Conservation (phyloP, 2,888 invertebrate species). For the Arge pagana region DNA sequence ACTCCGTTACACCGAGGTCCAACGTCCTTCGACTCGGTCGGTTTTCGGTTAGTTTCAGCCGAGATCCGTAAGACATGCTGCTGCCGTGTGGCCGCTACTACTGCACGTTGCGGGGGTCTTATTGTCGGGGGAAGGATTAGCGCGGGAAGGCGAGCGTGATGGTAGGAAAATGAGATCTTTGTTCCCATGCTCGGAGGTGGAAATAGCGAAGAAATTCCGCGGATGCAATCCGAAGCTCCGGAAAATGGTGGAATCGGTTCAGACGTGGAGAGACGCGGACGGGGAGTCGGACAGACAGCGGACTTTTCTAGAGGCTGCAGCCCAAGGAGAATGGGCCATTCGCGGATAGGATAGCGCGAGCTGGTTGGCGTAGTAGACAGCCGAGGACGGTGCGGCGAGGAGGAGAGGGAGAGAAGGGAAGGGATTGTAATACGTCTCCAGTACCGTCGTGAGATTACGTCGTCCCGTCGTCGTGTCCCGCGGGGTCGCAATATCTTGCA, state of each 20-base stretch:
- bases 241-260: conserved; percentile 29
- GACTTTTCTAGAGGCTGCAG: conserved; percentile 50
- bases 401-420: not conserved
- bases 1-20: no score
- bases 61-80: no score
- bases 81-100: no score
- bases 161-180: conserved; percentile 26
- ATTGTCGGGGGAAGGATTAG: conserved; percentile 32
- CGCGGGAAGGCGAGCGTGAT: conserved; percentile 23
- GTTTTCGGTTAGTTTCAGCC: no score
- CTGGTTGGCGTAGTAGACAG: conserved; percentile 49
- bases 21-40: no score
- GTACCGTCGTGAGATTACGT: conserved; percentile 56
- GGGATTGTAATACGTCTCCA: conserved; percentile 55
- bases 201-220: conserved; percentile 38
- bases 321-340: conserved; percentile 54
- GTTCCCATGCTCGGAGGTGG: not conserved
- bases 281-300: conserved; percentile 36
- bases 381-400: conserved; percentile 38
- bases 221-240: conserved; percentile 22
- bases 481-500: conserved; percentile 58
- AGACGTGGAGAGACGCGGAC: conserved; percentile 4
- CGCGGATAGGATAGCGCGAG: conserved; percentile 28
- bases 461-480: conserved; percentile 47
- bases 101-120: no score